phyloP scores from a whole-genome alignment of 2,797 vertebrate genomes.

The Sebastes hopkinsi region DNA sequence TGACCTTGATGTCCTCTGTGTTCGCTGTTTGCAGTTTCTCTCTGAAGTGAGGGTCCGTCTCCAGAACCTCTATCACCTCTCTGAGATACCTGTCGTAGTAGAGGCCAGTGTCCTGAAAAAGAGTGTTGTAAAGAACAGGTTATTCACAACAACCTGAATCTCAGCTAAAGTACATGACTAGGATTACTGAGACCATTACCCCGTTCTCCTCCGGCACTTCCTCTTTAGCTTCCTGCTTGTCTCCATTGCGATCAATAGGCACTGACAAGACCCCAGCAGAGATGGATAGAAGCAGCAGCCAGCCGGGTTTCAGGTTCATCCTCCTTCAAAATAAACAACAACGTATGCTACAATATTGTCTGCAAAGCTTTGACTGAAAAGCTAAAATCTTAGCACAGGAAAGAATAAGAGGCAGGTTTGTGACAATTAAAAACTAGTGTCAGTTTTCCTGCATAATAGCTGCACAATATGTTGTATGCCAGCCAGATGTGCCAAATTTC shows the following conservation, averaged over 20 bases:
- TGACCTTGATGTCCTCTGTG: conserved; percentile 92
- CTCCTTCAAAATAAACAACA: conserved; percentile 45
- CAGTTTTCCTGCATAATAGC: background rate
- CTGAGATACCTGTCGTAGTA: conserved; percentile 93
- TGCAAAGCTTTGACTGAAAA: background rate
- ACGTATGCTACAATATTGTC: background rate
- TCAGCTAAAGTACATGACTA: background rate
- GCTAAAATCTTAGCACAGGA: background rate
- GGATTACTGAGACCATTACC: conserved; percentile 46
- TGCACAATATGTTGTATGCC: background rate
- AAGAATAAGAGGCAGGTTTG: background rate
- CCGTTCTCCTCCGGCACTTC: conserved; percentile 78
- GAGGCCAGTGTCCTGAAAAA: conserved; percentile 88
- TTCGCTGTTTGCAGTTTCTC: conserved; percentile 92
- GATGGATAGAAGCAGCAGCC: conserved; percentile 70
- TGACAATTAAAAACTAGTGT: background rate
- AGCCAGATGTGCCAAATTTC: background rate
- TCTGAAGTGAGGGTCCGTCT: conserved; percentile 92
- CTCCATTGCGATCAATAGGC: conserved; percentile 78
- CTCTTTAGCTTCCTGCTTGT: conserved; percentile 64
- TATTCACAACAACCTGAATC: background rate
- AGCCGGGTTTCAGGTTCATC: conserved; percentile 63
- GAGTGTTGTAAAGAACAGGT: background rate
- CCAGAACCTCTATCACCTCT: conserved; percentile 92
- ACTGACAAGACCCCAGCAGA: conserved; percentile 68